A percentile compares a stretch with the other conserved stretches of the same genome.
These are phyloP conservation scores for Drosophila pegasa DNA, from an alignment of 2,888 invertebrate genomes.

Conservation along the genomic window DNA sequence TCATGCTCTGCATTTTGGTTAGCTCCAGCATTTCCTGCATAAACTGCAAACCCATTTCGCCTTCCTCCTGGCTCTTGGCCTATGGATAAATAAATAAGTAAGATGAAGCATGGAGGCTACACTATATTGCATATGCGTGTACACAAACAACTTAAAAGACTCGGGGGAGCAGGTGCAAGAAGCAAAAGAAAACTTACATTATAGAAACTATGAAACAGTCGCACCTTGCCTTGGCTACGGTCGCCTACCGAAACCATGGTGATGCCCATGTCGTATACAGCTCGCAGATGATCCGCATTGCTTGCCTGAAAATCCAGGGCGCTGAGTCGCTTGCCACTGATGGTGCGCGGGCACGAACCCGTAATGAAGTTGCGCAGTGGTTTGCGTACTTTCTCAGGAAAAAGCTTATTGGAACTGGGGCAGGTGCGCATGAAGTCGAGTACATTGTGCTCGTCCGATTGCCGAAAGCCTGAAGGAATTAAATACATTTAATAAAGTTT, in stretches of 20 bases:
- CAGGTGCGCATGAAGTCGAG: conserved; percentile 89
- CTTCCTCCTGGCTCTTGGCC: conserved; percentile 94
- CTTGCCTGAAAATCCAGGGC: conserved; percentile 92
- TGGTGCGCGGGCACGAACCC: conserved; percentile 90
- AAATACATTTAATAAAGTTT: not conserved
- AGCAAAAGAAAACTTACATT: conserved; percentile 87
- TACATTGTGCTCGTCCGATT: conserved; percentile 86
- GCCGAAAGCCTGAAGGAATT: conserved; percentile 83
- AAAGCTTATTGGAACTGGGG: conserved; percentile 93
- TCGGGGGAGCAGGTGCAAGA: conserved; percentile 33
- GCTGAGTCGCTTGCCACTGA: conserved; percentile 87
- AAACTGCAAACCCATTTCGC: conserved; percentile 96
- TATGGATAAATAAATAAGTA: conserved; percentile 79
- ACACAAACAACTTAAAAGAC: conserved; percentile 8
- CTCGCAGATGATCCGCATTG: conserved; percentile 94
- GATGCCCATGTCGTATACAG: conserved; percentile 97
- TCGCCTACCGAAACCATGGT: conserved; percentile 94
- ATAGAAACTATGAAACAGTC: conserved; percentile 94
- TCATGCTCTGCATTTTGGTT: conserved; percentile 88
- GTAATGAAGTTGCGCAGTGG: conserved; percentile 94
- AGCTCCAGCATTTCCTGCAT: conserved; percentile 99
- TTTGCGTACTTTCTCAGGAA: conserved; percentile 93
- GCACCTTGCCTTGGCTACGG: conserved; percentile 90
- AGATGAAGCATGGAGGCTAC: not conserved
- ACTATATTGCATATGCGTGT: not conserved